A percentile compares a stretch with the other conserved stretches of the same genome.
These are phyloP conservation scores for Drosophila murphyi DNA, from an alignment of 1,140 invertebrate species.

Conservation along the genomic window DNA sequence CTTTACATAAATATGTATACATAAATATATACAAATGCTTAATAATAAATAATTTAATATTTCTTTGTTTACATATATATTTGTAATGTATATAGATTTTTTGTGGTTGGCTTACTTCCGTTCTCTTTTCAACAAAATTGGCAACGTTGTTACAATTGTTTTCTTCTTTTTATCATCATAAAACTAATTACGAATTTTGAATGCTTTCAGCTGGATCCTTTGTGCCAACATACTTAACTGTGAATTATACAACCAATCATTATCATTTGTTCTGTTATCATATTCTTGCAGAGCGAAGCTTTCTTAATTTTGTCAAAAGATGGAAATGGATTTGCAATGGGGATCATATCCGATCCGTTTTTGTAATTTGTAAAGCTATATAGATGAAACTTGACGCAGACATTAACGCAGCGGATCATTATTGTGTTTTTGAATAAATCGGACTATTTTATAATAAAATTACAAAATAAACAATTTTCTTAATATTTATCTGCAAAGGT, in stretches of 20 bases:
- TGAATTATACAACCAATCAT: slow-evolving; percentile 49
- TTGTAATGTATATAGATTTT: slow-evolving; percentile 50
- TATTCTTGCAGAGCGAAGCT: slow-evolving; percentile 24
- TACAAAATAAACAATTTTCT: background rate
- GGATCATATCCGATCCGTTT: slow-evolving; percentile 1
- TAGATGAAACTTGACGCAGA: slow-evolving; percentile 1
- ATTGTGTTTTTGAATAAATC: background rate
- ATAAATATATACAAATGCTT: slow-evolving; percentile 64
- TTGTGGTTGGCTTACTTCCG: slow-evolving; percentile 46
- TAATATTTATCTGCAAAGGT: slow-evolving; percentile 22
- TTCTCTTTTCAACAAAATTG: slow-evolving; percentile 63
- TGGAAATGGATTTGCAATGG: background rate
- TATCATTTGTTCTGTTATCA: slow-evolving; percentile 24
- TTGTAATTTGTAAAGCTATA: slow-evolving; percentile 1
- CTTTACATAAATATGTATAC: slow-evolving; percentile 33
- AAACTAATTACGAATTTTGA: slow-evolving; percentile 62
- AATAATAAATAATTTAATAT: slow-evolving; percentile 62
- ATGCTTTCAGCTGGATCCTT: slow-evolving; percentile 16
- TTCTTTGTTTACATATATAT: slow-evolving; percentile 39
- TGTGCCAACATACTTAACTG: slow-evolving; percentile 25
- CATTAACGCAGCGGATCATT: background rate
- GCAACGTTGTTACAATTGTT: slow-evolving; percentile 70
- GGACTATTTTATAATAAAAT: background rate
- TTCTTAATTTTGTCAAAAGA: slow-evolving; percentile 6
- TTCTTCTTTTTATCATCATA: slow-evolving; percentile 3